Base-by-base conservation (phyloP, 2,888 invertebrate species). In the Ichneumoninae sp. region DNA sequence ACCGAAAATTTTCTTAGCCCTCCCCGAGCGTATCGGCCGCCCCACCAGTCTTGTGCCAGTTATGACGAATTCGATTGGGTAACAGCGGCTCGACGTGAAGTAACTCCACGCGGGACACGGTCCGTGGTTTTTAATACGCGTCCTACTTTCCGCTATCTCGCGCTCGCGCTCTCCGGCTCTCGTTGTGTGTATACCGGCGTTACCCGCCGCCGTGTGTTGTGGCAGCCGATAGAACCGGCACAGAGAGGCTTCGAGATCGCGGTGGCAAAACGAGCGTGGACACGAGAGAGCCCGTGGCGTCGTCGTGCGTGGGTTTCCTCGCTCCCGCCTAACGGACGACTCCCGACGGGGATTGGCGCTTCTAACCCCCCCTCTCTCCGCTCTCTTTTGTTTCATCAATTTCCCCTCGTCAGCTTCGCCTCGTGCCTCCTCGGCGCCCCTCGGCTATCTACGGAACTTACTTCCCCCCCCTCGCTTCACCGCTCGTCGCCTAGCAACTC, bases 51-150 rank as follows among this genome's bases (percentile, higher is more conserved):
- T 85, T 85, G 90, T 91, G 90, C 90, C 89, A 91, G 91, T 92
- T 92, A 92, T 92, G 93, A 93, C 92, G 92, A 93, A 93, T 93
- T 93, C 91, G 92, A 93, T 93, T 93, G 93, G 89, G 93, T 92
- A 93, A 93, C 80, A 88, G 83, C 85, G 83, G 76, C 85, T 85
- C 82, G 83, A 85, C 85, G 85, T 88, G 88, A 88, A 88, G 88
- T 88, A 88, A 88, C 86, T 81, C 85, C 87, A 88, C 92, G 91
- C 91, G 91, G 91, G 91, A 92, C 91, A 92, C 90, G 92, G 91
- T 91, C 91, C 92, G 93, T 92, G 93, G 92, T 93, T 93, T 93
- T 93, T 93, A 93, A 93, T 93, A 93, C 92, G 93, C 92, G 93
- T 93, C 93, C 93, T 93, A 93, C 93, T 93, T 93, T 93, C 91